Evolutionary conservation across 2,888 invertebrate species (phyloP), one percentile per base, ranked within the genome.

Genomic region (Lycocerus yunnanus): DNA sequence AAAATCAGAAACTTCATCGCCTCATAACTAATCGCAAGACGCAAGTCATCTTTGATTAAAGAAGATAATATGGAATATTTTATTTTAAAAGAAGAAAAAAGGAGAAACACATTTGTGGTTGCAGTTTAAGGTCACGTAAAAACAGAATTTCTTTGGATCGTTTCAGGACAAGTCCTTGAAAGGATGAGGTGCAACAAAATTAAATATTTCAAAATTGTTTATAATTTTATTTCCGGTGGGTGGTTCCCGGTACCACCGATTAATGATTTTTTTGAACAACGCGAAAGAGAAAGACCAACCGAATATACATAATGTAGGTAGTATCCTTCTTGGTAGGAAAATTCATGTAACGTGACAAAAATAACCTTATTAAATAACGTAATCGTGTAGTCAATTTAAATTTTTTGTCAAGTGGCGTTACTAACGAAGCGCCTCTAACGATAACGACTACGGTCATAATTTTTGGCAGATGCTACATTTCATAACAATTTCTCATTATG

Each of bases 381-480:
- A 63, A 63, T 63, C 20, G 61, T 14, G 15, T 18, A 14, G 16
- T 20, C 61, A 63, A 63, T 20, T 16, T 63, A 63, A 63, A 20
- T 63, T 18, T 63, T 63, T 63, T 63, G 61, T 20, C 15, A 63
- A 18, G 16, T 63, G n/a, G 15, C 20, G 15, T 63, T 63, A 16
- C 61, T 63, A 63, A 63, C 61, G 61, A 63, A 63, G 61, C 61
- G 61, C 20, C 16, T 63, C 61, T 63, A 63, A 63, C 61, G 18
- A 63, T 63, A 20, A 63, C 61, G 18, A 63, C 20, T 16, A 60
- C 15, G n/a, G 20, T 63, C 20, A 63, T 20, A 63, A 63, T 63
- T 63, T 63, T 63, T 63, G 61, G 15, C 61, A 63, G 20, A 63
- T 43, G 43, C 1, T n/a, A 43, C 43, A 43, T 43, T 43, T 43